A percentile compares a stretch with the other conserved stretches of the same genome.
Evolutionary conservation across 2,797 vertebrate species (phyloP).

Genomic region (Mallotus villosus): DNA sequence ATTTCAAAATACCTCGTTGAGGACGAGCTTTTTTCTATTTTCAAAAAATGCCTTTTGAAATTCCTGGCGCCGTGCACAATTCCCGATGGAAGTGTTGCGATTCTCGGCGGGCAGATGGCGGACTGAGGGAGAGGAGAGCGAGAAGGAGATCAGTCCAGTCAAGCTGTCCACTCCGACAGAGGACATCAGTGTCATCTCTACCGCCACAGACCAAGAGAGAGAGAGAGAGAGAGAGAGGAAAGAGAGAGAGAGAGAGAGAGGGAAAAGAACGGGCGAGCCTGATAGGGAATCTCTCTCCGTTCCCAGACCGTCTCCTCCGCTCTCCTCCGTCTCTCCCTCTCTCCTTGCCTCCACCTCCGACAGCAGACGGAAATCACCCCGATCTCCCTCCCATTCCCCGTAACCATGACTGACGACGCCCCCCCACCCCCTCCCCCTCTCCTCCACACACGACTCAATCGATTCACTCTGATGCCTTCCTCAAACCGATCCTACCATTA

Average conservation of each 20-base stretch:
- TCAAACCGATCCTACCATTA: constrained; percentile 33
- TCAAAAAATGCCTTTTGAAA: not conserved
- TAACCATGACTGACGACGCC: constrained; percentile 12
- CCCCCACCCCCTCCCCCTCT: not conserved
- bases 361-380: not conserved
- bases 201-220: constrained; percentile 16
- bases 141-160: constrained; percentile 15
- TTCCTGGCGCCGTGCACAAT: not conserved
- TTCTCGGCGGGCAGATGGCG: no score
- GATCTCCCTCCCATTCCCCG: not conserved
- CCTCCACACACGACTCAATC: constrained; percentile 30
- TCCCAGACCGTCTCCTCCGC: not conserved
- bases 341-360: not conserved
- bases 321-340: not conserved
- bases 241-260: no score
- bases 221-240: constrained; percentile 3
- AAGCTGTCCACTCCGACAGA: constrained; percentile 23
- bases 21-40: no score
- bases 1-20: no score
- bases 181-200: constrained; percentile 51
- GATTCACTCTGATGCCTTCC: constrained; percentile 54
- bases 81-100: no score
- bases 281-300: constrained; percentile 8
- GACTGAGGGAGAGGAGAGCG: not conserved
- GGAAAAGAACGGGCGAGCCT: no score